These are phyloP conservation scores for Dorcus hopei DNA, from an alignment of 2,888 invertebrate genomes.

Conservation along the genomic window DNA sequence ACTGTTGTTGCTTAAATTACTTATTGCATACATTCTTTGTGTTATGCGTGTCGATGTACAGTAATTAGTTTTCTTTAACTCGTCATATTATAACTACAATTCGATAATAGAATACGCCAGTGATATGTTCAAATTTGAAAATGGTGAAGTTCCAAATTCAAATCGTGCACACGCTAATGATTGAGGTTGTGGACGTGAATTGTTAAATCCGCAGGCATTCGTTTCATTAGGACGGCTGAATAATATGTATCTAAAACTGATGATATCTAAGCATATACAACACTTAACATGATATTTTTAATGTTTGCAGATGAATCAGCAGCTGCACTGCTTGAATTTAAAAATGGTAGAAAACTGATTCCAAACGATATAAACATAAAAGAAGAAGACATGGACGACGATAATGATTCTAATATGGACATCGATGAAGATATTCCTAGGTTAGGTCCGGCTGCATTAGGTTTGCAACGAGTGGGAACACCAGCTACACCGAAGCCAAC, in stretches of 20 bases:
- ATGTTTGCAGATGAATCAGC: constrained; percentile 54
- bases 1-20: not conserved
- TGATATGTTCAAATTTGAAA: constrained; percentile 47
- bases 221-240: not conserved
- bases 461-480: constrained; percentile 77
- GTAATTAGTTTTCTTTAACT: not conserved
- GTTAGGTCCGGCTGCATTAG: constrained; percentile 76
- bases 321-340: constrained; percentile 55
- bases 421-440: constrained; percentile 65
- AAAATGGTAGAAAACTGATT: constrained; percentile 53
- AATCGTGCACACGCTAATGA: constrained; percentile 29
- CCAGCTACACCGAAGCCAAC: constrained; percentile 69
- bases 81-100: constrained; percentile 1
- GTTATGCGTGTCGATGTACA: not conserved
- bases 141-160: constrained; percentile 47
- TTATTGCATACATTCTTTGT: not conserved
- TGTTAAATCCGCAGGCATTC: not conserved
- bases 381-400: constrained; percentile 61
- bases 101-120: constrained; percentile 24
- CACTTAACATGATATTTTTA: constrained; percentile 8
- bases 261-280: not conserved
- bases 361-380: constrained; percentile 45
- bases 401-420: constrained; percentile 55
- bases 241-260: not conserved
- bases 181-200: not conserved